Evolutionary conservation across 2,797 vertebrate genomes (phyloP), one percentile per base, ranked within the genome.

Genomic region (Cyclopterus lumpus): DNA sequence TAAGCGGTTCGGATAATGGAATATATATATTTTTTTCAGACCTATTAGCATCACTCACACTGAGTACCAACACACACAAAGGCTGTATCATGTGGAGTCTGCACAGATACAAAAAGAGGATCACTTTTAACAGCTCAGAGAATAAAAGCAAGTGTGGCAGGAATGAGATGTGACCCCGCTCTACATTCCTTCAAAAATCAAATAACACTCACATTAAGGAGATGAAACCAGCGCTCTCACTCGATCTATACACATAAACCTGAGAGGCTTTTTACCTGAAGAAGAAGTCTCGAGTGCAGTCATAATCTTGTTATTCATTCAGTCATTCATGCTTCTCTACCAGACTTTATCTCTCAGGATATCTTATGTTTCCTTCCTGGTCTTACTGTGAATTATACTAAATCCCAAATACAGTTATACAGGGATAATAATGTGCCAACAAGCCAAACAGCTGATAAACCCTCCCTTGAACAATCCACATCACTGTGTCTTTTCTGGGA

Each of bases 151-250:
- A 75, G 67, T 69, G 76, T 72, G 74, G 53, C 57, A 76, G 83
- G 75, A 84, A 82, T 81, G 62, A 81, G 70, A 80, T 77, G 79
- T 55, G 75, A 88, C 83, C 65, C 80, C 75, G 51, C 34, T 0
- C 54, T 26, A 42, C 16, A 42, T 67, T 38, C 44, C 67, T 46
- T 75, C 49, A 34, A 36, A 53, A 60, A 64, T 83, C 73, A 78
- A 67, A 71, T 3, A 66, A 65, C 68, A 75, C 81, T 82, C 53
- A 75, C 28, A 73, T 70, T 79, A 82, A 74, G 72, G 55, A 76
- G 67, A 88, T 79, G 68, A 75, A 79, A 73, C 57, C 0, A 3
- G 44, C 6, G 26, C 70, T 66, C 57, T 60, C 22, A 32, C 59
- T 75, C 32, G 6, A 77, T 81, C 71, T 51, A 53, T 73, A 55